Base-by-base conservation (phyloP, 2,888 invertebrate genomes). In the Agriopis aurantiaria region DNA sequence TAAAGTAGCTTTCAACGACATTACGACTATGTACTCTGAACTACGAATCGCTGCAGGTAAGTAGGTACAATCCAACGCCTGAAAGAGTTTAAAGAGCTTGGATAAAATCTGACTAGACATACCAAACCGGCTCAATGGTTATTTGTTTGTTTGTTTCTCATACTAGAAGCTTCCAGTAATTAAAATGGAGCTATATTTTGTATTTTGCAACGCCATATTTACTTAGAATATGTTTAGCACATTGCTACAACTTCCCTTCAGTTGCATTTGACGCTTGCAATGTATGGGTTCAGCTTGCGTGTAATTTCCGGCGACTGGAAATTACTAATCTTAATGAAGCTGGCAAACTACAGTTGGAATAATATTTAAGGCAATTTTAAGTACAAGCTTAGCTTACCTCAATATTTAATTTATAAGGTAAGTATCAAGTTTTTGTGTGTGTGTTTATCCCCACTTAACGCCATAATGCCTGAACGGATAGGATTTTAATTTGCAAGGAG, bases 231-330 rank as follows among this genome's bases (percentile, higher is more conserved):
- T 62, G 23, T 52, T 61, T 51, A 58, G 53, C 55, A 53, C 14
- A 46, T 72, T 71, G 66, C 64, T 73, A 52, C 72, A 71, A 78
- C 68, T 76, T 75, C 77, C 75, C 69, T 74, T 79, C 81, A 82
- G 63, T 65, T 74, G 74, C 71, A 73, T 72, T 71, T 73, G 72
- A 73, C 74, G 73, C 63, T 66, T 81, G 83, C 84, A 77, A 77
- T 80, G n/a, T n/a, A 80, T 78, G 82, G 78, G 81, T 85, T 85
- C 71, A 67, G 68, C 78, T 76, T 76, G 81, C 79, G 69, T 73
- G 78, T 88, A 88, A 91, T 91, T 89, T 91, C 91, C 90, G 70
- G 85, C 85, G 77, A 83, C 82, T 87, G 91, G 89, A 90, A 90
- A 90, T 91, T 89, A 88, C 83, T 76, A 82, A 80, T 80, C 82